Evolutionary conservation across 2,113 vertebrate genomes (phyloP).

Genomic region (Perccottus glenii): DNA sequence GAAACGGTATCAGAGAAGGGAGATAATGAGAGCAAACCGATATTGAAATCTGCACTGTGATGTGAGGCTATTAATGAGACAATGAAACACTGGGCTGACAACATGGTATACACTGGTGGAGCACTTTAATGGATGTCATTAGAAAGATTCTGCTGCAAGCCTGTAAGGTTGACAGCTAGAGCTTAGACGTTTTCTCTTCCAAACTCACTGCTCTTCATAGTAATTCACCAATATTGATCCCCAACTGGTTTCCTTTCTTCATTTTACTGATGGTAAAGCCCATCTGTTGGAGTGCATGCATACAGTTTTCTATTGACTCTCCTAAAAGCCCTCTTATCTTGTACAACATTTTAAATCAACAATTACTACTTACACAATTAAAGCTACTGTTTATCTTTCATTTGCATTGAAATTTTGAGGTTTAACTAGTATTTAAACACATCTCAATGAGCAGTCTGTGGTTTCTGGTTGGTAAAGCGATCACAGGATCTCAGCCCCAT

Average conservation of each 20-base stretch:
- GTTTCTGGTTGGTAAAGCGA: constrained; percentile 44
- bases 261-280: constrained; percentile 39
- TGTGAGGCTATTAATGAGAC: constrained; percentile 74
- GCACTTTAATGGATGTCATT: constrained; percentile 58
- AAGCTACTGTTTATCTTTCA: constrained; percentile 49
- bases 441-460: constrained; percentile 38
- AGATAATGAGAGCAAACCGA: constrained; percentile 74
- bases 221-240: constrained; percentile 52
- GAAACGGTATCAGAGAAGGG: constrained; percentile 73
- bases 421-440: constrained; percentile 25
- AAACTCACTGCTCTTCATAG: constrained; percentile 1
- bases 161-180: constrained; percentile 32
- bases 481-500: constrained; percentile 37
- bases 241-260: constrained; percentile 39
- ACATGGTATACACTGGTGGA: constrained; percentile 59
- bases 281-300: constrained; percentile 59
- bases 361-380: constrained; percentile 29
- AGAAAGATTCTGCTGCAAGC: constrained; percentile 47
- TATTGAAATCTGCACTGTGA: constrained; percentile 66
- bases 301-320: constrained; percentile 58
- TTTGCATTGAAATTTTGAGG: constrained; percentile 11
- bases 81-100: constrained; percentile 60
- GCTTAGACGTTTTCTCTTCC: constrained; percentile 12
- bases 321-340: constrained; percentile 32
- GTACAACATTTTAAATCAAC: constrained; percentile 17